phyloP scores from a whole-genome alignment of 2,888 invertebrate species.

The Habroteleia sp. region DNA sequence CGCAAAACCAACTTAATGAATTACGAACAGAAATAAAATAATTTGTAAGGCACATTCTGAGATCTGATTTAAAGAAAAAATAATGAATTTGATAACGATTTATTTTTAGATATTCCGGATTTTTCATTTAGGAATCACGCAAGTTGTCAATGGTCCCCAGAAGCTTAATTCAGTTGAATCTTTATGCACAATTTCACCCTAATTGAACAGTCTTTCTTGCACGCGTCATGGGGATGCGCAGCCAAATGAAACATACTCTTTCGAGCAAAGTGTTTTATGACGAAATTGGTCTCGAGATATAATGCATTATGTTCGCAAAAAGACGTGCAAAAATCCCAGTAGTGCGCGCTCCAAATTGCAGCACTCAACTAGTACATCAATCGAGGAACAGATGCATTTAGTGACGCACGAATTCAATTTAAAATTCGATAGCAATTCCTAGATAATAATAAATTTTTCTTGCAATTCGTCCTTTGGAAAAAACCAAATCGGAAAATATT shows the following conservation, averaged over 20 bases:
- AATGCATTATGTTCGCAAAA: conserved; percentile 26
- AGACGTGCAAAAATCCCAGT: conserved; percentile 18
- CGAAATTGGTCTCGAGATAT: conserved; percentile 28
- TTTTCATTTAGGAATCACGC: too few species aligned
- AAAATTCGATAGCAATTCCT: conserved; percentile 6
- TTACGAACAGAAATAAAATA: too few species aligned
- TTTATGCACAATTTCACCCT: conserved; percentile 7
- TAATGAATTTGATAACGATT: too few species aligned
- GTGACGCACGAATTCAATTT: conserved; percentile 12
- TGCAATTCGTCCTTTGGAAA: neutral
- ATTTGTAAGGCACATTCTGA: too few species aligned
- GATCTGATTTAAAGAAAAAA: too few species aligned
- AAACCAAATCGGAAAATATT: too few species aligned
- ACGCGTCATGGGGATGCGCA: conserved; percentile 18
- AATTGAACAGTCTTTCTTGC: conserved; percentile 22
- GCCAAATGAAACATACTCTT: conserved; percentile 17
- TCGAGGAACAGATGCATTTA: conserved; percentile 16
- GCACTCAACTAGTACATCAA: conserved; percentile 30
- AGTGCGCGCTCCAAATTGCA: conserved; percentile 28
- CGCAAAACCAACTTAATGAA: too few species aligned
- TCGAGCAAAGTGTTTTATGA: conserved; percentile 36
- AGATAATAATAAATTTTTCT: too few species aligned
- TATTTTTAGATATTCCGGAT: too few species aligned
- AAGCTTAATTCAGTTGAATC: conserved; percentile 13
- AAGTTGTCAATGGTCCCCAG: neutral